These are phyloP conservation scores for Rousettus leschenaultii DNA, from an alignment of 2,113 vertebrate genomes.

Conservation along the genomic window DNA sequence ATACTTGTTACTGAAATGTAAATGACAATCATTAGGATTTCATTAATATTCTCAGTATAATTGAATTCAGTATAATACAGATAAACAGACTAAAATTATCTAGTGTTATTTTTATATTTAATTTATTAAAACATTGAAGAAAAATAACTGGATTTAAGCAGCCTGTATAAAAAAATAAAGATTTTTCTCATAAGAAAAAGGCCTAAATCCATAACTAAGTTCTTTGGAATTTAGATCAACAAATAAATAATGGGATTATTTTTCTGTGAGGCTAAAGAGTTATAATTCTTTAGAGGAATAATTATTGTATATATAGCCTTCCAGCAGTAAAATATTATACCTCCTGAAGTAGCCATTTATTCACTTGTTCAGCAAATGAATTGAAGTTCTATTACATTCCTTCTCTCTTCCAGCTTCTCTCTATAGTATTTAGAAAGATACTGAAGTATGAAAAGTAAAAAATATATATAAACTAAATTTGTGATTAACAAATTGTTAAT, in stretches of 20 bases:
- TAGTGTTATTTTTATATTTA: background rate
- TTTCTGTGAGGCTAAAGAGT: background rate
- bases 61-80: background rate
- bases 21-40: background rate
- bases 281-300: background rate
- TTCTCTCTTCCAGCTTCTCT: background rate
- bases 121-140: background rate
- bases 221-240: constrained; percentile 4
- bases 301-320: background rate
- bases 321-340: background rate
- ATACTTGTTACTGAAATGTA: background rate
- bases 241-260: background rate
- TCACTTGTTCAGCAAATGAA: background rate
- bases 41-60: background rate
- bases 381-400: background rate
- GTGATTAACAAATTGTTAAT: background rate
- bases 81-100: background rate
- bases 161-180: background rate
- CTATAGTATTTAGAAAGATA: background rate
- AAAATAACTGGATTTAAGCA: background rate
- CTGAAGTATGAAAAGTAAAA: background rate
- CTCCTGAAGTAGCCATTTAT: background rate
- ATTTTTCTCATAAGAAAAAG: background rate
- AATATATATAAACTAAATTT: background rate
- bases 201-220: background rate